Evolutionary conservation across 2,113 vertebrate species (phyloP).

Genomic region (Pelodiscus sinensis): DNA sequence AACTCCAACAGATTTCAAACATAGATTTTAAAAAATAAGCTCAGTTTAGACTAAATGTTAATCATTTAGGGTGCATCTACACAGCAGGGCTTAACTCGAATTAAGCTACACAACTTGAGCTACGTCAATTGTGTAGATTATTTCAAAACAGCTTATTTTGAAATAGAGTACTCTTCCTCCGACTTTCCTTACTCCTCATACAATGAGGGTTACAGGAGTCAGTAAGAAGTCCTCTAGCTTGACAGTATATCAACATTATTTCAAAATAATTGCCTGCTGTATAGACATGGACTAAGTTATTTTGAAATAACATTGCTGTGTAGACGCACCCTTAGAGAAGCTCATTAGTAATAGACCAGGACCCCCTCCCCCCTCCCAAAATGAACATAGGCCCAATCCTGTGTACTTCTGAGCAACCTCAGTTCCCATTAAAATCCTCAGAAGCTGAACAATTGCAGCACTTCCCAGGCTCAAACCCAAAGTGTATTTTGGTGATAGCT

Average conservation of each 20-base stretch:
- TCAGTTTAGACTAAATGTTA: neutral
- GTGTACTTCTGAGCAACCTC: neutral
- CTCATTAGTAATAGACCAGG: neutral
- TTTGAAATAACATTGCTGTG: no score
- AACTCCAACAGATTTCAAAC: accelerated
- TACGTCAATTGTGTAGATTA: no score
- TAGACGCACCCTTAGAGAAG: neutral
- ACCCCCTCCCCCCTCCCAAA: neutral
- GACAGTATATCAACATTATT: no score
- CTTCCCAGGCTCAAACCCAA: neutral
- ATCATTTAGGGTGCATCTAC: neutral
- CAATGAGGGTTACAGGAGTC: no score
- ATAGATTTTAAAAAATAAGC: neutral
- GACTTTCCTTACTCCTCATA: no score
- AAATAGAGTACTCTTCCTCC: no score
- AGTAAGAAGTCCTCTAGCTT: no score
- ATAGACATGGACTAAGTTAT: no score
- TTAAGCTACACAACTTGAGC: no score
- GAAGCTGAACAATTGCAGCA: neutral
- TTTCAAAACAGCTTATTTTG: no score
- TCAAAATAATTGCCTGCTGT: no score
- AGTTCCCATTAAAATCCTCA: neutral
- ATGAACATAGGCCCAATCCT: neutral
- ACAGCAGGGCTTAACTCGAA: no score
- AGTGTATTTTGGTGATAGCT: neutral